These are phyloP conservation scores for Pogonus chalceus DNA, from an alignment of 1,140 invertebrate species.

Conservation along the genomic window DNA sequence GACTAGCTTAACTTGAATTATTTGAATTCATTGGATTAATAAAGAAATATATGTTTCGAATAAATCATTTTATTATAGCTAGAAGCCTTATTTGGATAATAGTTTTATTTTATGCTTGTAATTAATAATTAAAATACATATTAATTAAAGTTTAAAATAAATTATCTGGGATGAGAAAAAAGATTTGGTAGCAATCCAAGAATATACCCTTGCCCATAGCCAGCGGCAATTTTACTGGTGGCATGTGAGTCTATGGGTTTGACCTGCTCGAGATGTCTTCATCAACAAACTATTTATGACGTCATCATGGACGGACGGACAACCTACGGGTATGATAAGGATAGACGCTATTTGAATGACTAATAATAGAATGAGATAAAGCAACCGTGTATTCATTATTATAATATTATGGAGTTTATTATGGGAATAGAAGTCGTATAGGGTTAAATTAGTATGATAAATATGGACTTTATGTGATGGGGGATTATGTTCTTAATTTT, in stretches of 20 bases:
- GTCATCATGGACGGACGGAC: constrained; percentile 18
- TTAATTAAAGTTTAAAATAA: too few species aligned
- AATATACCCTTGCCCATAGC: background rate
- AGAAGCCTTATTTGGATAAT: too few species aligned
- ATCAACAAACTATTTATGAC: constrained; percentile 33
- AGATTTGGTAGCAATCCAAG: background rate
- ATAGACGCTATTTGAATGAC: too few species aligned
- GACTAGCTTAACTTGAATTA: too few species aligned
- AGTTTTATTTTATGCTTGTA: too few species aligned
- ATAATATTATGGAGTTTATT: background rate
- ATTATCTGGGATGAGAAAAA: background rate
- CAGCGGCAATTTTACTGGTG: background rate
- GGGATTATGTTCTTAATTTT: too few species aligned
- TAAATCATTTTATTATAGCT: background rate
- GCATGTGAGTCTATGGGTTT: constrained; percentile 9
- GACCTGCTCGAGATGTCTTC: constrained; percentile 31
- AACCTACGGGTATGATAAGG: background rate
- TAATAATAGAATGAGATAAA: background rate
- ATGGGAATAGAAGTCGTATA: background rate
- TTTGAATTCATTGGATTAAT: background rate
- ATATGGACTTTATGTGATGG: background rate
- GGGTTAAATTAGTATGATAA: background rate
- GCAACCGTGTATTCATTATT: background rate
- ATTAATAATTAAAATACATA: too few species aligned
- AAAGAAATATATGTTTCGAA: background rate